phyloP scores from a whole-genome alignment of 2,113 vertebrate species.

The Grammomys dolichurus region DNA sequence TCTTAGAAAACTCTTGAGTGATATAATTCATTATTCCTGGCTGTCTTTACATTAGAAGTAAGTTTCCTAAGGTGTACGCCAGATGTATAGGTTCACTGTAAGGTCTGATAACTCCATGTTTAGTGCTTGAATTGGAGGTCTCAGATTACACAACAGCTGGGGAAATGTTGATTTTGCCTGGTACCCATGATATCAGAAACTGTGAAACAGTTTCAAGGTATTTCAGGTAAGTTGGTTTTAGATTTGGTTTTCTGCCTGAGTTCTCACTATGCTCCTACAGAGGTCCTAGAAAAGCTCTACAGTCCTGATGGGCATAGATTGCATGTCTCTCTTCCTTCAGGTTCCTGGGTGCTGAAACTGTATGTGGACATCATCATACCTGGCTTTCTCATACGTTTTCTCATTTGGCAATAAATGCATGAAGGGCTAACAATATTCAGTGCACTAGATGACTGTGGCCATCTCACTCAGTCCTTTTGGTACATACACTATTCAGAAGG shows the following conservation, averaged over 20 bases:
- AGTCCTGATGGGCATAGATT: not conserved
- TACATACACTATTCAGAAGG: not conserved
- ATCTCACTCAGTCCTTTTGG: not conserved
- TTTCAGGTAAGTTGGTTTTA: not conserved
- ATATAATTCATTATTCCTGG: not conserved
- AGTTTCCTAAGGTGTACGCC: not conserved
- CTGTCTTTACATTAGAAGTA: not conserved
- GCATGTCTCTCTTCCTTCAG: not conserved
- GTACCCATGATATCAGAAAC: not conserved
- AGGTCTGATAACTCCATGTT: not conserved
- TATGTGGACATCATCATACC: too few relatives aligned
- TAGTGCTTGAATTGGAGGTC: not conserved
- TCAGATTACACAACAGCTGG: not conserved
- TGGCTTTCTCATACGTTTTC: not conserved
- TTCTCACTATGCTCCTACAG: not conserved
- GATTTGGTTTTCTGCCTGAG: not conserved
- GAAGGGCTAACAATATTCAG: not conserved
- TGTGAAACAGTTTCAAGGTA: not conserved
- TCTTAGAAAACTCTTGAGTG: slow-evolving; percentile 36
- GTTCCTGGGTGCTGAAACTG: accelerated
- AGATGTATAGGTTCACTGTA: not conserved
- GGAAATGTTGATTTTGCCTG: not conserved
- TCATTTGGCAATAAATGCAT: not conserved
- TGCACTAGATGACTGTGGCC: not conserved
- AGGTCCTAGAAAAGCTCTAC: not conserved